These are phyloP conservation scores for Epistrophella euchroma DNA, from an alignment of 2,888 invertebrate genomes.

Conservation along the genomic window DNA sequence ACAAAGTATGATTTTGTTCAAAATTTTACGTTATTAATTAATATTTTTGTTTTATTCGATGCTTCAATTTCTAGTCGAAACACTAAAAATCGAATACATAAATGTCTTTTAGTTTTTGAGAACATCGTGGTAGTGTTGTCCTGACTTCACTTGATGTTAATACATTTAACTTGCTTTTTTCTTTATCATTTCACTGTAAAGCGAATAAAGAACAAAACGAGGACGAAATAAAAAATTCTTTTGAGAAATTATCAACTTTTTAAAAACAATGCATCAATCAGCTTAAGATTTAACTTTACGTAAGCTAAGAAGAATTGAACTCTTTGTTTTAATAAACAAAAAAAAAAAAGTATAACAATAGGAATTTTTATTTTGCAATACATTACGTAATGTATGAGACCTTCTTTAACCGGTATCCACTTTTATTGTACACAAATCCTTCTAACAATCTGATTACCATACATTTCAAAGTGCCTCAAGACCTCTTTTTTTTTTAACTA, in stretches of 20 bases:
- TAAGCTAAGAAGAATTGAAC: neutral
- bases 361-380: neutral
- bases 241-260: neutral
- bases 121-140: too few species aligned
- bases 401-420: neutral
- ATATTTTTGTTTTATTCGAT: too few species aligned
- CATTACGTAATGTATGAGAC: neutral
- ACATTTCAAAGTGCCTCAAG: constrained; percentile 3
- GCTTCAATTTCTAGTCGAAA: too few species aligned
- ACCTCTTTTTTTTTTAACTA: neutral
- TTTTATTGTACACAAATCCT: neutral
- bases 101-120: too few species aligned
- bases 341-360: neutral
- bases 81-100: too few species aligned
- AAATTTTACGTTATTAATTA: too few species aligned
- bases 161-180: neutral
- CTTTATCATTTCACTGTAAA: neutral
- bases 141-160: neutral
- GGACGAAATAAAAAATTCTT: neutral
- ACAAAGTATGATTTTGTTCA: too few species aligned
- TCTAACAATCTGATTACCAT: constrained; percentile 8
- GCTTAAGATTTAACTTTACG: neutral
- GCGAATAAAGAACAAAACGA: neutral
- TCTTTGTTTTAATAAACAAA: neutral
- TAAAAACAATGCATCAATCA: neutral